These are phyloP conservation scores for Dinothrombium tinctorium DNA, from an alignment of 1,140 invertebrate species.

Conservation along the genomic window DNA sequence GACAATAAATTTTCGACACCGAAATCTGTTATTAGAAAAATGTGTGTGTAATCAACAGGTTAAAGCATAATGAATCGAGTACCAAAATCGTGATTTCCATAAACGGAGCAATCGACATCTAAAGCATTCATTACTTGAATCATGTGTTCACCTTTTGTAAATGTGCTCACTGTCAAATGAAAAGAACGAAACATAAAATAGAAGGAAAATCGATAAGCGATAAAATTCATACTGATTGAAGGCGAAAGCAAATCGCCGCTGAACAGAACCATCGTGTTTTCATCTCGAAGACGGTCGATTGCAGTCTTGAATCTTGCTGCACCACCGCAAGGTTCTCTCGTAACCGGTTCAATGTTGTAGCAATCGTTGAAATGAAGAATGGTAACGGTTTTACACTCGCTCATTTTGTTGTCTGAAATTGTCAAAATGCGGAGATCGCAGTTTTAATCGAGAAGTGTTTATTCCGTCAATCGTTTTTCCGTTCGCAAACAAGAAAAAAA, in stretches of 20 bases:
- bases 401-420: no score
- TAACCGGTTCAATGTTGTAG: slow-evolving; percentile 57
- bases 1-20: slow-evolving; percentile 56
- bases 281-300: slow-evolving; percentile 39
- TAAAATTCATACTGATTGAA: slow-evolving; percentile 46
- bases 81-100: slow-evolving; percentile 86
- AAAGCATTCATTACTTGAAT: slow-evolving; percentile 58
- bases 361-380: slow-evolving; percentile 80
- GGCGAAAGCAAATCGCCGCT: slow-evolving; percentile 72
- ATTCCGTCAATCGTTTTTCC: no score
- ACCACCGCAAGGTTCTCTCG: slow-evolving; percentile 48
- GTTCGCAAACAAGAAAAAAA: no score
- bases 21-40: slow-evolving; percentile 48
- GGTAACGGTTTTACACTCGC: no score
- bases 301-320: slow-evolving; percentile 56
- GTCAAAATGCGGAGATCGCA: no score
- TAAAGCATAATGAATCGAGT: slow-evolving; percentile 18
- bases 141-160: slow-evolving; percentile 79
- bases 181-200: background rate
- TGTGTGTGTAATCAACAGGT: background rate
- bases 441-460: no score
- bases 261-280: slow-evolving; percentile 58
- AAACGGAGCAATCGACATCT: slow-evolving; percentile 57
- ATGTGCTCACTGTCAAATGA: slow-evolving; percentile 45
- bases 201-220: background rate